Evolutionary conservation across 2,888 invertebrate species (phyloP), one percentile per base, ranked within the genome.

Genomic region (Drosophila koepferae): DNA sequence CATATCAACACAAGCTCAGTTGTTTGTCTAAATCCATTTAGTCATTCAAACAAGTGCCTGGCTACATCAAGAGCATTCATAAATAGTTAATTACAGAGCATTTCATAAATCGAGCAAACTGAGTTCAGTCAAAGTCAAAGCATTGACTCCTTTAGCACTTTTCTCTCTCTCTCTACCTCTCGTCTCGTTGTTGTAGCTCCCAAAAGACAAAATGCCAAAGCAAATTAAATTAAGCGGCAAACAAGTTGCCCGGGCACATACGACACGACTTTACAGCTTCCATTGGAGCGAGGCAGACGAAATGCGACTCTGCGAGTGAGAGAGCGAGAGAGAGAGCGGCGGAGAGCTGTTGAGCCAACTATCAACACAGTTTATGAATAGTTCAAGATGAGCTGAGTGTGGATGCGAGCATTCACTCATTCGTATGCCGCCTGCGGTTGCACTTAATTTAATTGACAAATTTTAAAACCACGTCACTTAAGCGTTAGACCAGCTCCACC

Each of bases 361-460:
- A 87, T 86, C 82, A 87, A 72, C 89, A 66, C 77, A 79, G 85
- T 74, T 87, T 89, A 90, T 89, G 87, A 90, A 87, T 87, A 90
- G 90, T 90, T 90, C 38, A 88, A 74, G 68, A 67, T 59, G 68
- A 18, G 20, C 7, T 3, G 3, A 16, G 31, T 41, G 53, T 41
- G 53, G 63, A 44, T 20, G 41, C 55, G 8, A 68, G 75, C 65
- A 77, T 53, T 66, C 60, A 67, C 82, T 84, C 89, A 85, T 85
- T 85, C 85, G 80, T 80, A 89, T 90, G 81, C 79, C 72, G 92
- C 92, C 92, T 90, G 83, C 89, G 92, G 92, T 90, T 91, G 91
- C 93, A 92, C 92, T 92, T 92, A 92, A 92, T 92, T 92, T 92
- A 92, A 92, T 92, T 92, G 92, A 91, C 91, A 92, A 91, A 86